Evolutionary conservation across 2,113 vertebrate species (phyloP).

Genomic region (Phocoena phocoena): DNA sequence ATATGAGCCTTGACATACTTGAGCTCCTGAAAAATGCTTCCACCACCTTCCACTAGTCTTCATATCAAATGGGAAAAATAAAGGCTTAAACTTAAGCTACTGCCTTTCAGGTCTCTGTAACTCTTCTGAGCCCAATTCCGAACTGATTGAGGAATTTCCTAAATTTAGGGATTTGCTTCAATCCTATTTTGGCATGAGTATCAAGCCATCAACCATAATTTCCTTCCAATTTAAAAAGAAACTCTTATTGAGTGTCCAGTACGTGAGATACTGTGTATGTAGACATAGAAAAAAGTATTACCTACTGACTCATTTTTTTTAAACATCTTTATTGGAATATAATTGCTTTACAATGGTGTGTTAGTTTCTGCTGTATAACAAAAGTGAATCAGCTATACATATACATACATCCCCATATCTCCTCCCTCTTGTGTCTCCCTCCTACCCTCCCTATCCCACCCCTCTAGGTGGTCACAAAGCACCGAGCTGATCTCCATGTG

Average conservation of each 20-base stretch:
- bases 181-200: not conserved
- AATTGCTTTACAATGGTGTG: too few species aligned
- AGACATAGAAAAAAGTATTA: not conserved
- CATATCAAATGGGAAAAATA: not conserved
- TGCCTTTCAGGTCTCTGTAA: not conserved
- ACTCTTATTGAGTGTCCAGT: not conserved
- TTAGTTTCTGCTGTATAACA: too few species aligned
- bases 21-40: not conserved
- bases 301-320: not conserved
- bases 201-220: not conserved
- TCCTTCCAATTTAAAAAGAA: slow-evolving; percentile 34
- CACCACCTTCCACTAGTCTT: not conserved
- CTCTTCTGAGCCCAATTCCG: not conserved
- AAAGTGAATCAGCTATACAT: too few species aligned
- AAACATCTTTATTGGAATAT: too few species aligned
- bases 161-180: not conserved
- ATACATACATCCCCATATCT: too few species aligned
- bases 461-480: too few species aligned
- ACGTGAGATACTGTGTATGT: not conserved
- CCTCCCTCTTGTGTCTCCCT: too few species aligned
- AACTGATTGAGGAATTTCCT: not conserved
- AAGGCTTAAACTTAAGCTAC: not conserved
- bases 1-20: not conserved
- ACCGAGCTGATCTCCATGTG: too few species aligned
- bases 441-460: too few species aligned